phyloP scores from a whole-genome alignment of 2,113 vertebrate species.

The Spermophilus dauricus region DNA sequence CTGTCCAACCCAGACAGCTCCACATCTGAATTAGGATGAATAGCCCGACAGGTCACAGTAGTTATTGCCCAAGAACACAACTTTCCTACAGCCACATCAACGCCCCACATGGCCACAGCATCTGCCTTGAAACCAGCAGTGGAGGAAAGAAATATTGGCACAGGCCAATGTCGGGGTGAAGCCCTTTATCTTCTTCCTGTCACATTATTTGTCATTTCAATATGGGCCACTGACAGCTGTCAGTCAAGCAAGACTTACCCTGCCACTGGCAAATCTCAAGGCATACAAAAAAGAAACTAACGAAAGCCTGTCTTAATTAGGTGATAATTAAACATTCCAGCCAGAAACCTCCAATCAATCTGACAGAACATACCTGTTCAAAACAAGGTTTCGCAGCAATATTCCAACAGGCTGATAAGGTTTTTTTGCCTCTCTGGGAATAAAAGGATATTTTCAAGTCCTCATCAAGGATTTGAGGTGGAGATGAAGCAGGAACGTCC shows the following conservation, averaged over 20 bases:
- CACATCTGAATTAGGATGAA: not conserved
- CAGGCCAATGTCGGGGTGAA: slow-evolving; percentile 61
- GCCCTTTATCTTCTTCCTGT: slow-evolving; percentile 69
- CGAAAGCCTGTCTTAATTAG: slow-evolving; percentile 77
- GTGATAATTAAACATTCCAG: slow-evolving; percentile 82
- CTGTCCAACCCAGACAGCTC: not conserved
- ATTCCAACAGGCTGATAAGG: slow-evolving; percentile 68
- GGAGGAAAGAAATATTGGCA: not conserved
- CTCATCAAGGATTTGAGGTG: not conserved
- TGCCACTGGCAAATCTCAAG: slow-evolving; percentile 74
- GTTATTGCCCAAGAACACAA: not conserved
- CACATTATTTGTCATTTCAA: slow-evolving; percentile 75
- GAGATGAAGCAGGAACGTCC: not conserved
- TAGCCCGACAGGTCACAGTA: not conserved
- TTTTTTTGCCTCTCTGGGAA: slow-evolving; percentile 51
- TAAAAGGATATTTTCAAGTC: not conserved
- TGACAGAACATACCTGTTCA: slow-evolving; percentile 70
- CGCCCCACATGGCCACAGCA: not conserved
- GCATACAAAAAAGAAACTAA: slow-evolving; percentile 71
- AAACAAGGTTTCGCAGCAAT: slow-evolving; percentile 74
- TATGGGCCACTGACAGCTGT: slow-evolving; percentile 80
- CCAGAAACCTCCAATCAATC: slow-evolving; percentile 80
- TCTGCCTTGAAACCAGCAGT: slow-evolving; percentile 4
- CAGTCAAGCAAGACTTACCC: slow-evolving; percentile 74
- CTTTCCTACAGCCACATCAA: not conserved